These are phyloP conservation scores for Chondrosia reniformis DNA, from an alignment of 37 sponge, comb jelly and placozoan species.

Conservation along the genomic window DNA sequence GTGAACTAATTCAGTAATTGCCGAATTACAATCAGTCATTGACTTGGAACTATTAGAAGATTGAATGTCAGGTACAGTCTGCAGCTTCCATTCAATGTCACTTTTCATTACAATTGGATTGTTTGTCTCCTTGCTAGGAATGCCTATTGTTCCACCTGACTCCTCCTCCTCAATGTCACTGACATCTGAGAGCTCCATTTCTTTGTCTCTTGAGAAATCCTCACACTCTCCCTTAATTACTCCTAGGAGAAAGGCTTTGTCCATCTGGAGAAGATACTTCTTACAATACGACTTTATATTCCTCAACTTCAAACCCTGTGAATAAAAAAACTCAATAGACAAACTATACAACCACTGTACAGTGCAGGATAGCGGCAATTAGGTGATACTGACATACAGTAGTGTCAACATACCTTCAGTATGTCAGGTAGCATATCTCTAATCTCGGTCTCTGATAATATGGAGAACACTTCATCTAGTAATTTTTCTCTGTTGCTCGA, in stretches of 20 bases:
- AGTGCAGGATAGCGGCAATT: background rate
- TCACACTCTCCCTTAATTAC: background rate
- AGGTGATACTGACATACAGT: slow-evolving; percentile 2
- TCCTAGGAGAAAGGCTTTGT: background rate
- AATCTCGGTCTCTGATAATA: slow-evolving; percentile 50
- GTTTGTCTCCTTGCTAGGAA: background rate
- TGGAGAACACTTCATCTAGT: slow-evolving; percentile 67
- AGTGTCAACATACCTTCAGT: slow-evolving; percentile 42
- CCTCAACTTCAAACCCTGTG: slow-evolving; percentile 51
- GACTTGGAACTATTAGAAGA: background rate
- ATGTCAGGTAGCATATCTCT: slow-evolving; percentile 67
- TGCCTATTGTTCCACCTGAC: no score
- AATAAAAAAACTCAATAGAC: background rate
- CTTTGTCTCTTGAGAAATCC: background rate
- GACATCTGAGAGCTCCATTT: background rate
- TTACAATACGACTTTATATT: slow-evolving; percentile 51
- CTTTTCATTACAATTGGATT: no score
- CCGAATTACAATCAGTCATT: background rate
- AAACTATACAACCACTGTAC: background rate
- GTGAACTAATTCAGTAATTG: no score
- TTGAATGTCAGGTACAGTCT: background rate
- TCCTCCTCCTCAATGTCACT: no score
- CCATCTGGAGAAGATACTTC: slow-evolving; percentile 33
- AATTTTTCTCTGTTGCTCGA: slow-evolving; percentile 29
- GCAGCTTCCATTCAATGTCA: background rate